Base-by-base conservation (phyloP, 2,888 invertebrate genomes). In the Adelphocoris suturalis region DNA sequence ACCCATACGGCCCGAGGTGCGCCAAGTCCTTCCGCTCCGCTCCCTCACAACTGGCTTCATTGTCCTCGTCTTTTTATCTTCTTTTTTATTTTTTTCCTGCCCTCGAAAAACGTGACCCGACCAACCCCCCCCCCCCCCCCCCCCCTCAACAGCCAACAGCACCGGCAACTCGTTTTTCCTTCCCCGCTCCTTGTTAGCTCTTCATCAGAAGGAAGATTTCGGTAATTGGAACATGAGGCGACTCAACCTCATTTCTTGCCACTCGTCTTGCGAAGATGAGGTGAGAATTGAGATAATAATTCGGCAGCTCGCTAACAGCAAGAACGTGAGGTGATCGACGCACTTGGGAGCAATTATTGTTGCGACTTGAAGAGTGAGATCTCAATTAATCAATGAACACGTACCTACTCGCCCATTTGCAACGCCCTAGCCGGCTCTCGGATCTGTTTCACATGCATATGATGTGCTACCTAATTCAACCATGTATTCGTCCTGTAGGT, bases 221-320 rank as follows among this genome's bases (percentile, higher is more conserved):
- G 81, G 46, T 81, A 81, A 81, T 81, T 81, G 81, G 81, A 81
- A 81, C 81, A 47, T 48, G 81, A 48, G 81, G 81, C 28, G 81
- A 16, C 81, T 81, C 5, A 81, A 48, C n/a, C 48, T n/a, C 81
- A 19, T 81, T 80, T 46, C 46, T 47, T 16, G 81, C 81, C 81
- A 76, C 76, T 76, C 76, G 76, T 76, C 76, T 76, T 76, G 28
- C 76, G 76, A 27, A n/a, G n/a, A 68, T 68, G 68, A 75, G 46
- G 37, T 28, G 46, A 28, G 3, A 76, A 14, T 28, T 37, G 76
- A 0, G 76, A 76, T 76, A 76, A 76, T 76, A 28, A 76, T 28
- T 0, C 12, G 28, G 28, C 37, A 76, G n/a, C 14, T 27, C 76
- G n/a, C 61, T 3, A n/a, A n/a, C 16, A n/a, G 9, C n/a, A n/a